Percentiles rank a stretch among this genome's conserved stretches.
Conservation (phyloP, 2,888 invertebrate species). For the Athalia cordata region DNA sequence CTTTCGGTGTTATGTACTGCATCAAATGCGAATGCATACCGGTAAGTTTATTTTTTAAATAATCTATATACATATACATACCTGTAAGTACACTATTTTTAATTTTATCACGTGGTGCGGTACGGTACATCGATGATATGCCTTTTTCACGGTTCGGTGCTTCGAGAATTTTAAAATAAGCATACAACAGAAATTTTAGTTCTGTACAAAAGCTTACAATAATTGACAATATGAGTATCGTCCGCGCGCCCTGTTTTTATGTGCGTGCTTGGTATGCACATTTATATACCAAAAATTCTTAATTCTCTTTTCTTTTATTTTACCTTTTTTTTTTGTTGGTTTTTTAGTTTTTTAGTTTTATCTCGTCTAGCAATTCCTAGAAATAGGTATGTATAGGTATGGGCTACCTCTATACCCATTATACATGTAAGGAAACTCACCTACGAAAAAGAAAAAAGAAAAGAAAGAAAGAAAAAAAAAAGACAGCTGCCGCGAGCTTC, state of each 20-base stretch:
- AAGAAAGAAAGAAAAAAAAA: background rate
- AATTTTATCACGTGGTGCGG: background rate
- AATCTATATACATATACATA: too few species aligned
- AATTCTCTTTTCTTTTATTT: too few species aligned
- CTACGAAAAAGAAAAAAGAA: background rate
- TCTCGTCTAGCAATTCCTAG: background rate
- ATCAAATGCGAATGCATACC: constrained; percentile 95
- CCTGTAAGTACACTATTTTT: too few species aligned
- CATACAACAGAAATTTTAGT: too few species aligned
- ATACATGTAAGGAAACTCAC: too few species aligned
- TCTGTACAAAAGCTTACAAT: too few species aligned
- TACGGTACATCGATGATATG: background rate
- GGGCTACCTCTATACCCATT: too few species aligned
- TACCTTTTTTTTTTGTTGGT: background rate
- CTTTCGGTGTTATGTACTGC: constrained; percentile 96
- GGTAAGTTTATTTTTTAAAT: constrained; percentile 80
- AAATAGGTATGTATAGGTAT: background rate
- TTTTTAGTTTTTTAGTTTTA: background rate
- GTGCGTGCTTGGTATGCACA: too few species aligned
- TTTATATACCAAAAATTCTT: background rate
- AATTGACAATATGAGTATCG: too few species aligned
- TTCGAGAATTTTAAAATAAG: too few species aligned
- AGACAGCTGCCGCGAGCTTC: background rate
- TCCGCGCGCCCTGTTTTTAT: too few species aligned
- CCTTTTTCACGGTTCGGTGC: background rate